Evolutionary conservation across 2,888 invertebrate genomes (phyloP).

Genomic region (Calephelis perditalis): DNA sequence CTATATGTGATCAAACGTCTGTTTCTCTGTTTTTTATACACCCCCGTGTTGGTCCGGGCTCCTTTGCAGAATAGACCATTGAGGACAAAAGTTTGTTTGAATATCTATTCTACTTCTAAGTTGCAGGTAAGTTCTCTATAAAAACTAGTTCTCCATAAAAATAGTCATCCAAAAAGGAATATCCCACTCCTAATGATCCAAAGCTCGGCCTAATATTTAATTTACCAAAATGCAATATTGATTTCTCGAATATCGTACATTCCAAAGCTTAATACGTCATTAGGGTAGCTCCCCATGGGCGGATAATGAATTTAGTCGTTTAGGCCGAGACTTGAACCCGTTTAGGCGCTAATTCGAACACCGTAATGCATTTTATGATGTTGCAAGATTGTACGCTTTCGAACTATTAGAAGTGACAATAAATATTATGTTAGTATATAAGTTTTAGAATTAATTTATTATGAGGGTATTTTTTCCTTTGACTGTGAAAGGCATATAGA

Average conservation of each 20-base stretch:
- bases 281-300: slow-evolving; percentile 24
- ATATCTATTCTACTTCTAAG: too few species aligned
- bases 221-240: slow-evolving; percentile 6
- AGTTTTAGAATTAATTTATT: too few species aligned
- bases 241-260: slow-evolving; percentile 15
- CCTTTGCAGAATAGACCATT: too few species aligned
- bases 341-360: slow-evolving; percentile 53
- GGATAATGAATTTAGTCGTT: slow-evolving; percentile 49
- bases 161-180: too few species aligned
- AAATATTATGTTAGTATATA: not conserved
- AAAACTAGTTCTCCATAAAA: too few species aligned
- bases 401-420: slow-evolving; percentile 33
- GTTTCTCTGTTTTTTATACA: too few species aligned
- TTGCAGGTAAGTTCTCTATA: too few species aligned
- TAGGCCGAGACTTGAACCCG: slow-evolving; percentile 40
- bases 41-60: too few species aligned
- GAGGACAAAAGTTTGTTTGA: too few species aligned
- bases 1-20: too few species aligned
- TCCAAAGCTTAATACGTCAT: slow-evolving; percentile 24
- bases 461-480: too few species aligned
- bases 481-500: too few species aligned
- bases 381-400: slow-evolving; percentile 21
- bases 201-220: slow-evolving; percentile 1
- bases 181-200: not conserved
- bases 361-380: slow-evolving; percentile 58